Conservation (phyloP, 2,888 invertebrate genomes). For the Pediacus dermestoides region DNA sequence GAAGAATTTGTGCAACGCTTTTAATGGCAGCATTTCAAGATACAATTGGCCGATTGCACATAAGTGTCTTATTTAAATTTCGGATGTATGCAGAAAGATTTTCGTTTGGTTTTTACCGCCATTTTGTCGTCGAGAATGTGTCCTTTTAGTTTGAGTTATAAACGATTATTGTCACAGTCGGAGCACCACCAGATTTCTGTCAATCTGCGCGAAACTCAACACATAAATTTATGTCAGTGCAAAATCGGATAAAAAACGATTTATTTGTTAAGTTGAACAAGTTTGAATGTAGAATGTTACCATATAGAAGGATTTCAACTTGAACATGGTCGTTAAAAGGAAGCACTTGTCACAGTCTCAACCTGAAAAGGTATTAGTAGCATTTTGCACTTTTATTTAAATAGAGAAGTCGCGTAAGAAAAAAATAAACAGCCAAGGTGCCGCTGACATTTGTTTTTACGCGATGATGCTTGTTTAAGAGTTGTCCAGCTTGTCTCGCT, state of each 20-base stretch:
- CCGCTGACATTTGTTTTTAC: slow-evolving; percentile 46
- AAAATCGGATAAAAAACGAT: slow-evolving; percentile 48
- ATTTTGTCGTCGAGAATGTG: slow-evolving; percentile 44
- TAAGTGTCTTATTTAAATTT: slow-evolving; percentile 45
- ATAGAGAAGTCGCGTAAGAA: slow-evolving; percentile 27
- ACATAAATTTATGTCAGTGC: slow-evolving; percentile 46
- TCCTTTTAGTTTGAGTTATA: slow-evolving; percentile 40
- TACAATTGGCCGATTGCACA: slow-evolving; percentile 38
- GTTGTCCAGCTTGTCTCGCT: slow-evolving; percentile 31
- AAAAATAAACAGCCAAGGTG: slow-evolving; percentile 41
- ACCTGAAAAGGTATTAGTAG: slow-evolving; percentile 37
- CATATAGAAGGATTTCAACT: slow-evolving; percentile 10
- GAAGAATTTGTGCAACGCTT: slow-evolving; percentile 19
- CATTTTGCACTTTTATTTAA: slow-evolving; percentile 42
- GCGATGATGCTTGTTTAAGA: slow-evolving; percentile 38
- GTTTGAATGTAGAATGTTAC: slow-evolving; percentile 34
- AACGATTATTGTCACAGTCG: slow-evolving; percentile 41
- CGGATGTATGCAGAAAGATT: slow-evolving; percentile 31
- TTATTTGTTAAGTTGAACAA: slow-evolving; percentile 42
- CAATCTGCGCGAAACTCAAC: slow-evolving; percentile 39
- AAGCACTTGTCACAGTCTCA: slow-evolving; percentile 30
- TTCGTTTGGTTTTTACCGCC: slow-evolving; percentile 40
- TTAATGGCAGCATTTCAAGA: slow-evolving; percentile 29
- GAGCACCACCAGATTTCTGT: slow-evolving; percentile 44
- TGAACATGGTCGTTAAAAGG: slow-evolving; percentile 8